These are phyloP conservation scores for Paradoxurus hermaphroditus DNA, from an alignment of 2,113 vertebrate species.

Conservation along the genomic window DNA sequence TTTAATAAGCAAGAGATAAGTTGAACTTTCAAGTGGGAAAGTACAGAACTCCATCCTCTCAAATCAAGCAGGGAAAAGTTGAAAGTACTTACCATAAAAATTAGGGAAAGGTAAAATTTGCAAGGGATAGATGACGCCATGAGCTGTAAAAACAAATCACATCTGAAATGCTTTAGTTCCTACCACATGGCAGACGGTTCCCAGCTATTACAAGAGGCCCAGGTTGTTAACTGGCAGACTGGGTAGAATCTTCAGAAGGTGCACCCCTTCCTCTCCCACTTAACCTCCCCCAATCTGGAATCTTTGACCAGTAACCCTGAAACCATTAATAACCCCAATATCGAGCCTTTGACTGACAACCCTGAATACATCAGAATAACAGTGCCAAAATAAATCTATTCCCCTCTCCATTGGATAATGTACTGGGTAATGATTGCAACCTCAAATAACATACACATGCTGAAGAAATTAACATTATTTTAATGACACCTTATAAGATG, in stretches of 20 bases:
- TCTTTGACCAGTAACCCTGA: background rate
- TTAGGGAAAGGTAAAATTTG: conserved; percentile 6
- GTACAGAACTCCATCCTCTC: background rate
- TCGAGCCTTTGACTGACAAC: background rate
- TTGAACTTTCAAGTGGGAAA: background rate
- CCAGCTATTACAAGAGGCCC: background rate
- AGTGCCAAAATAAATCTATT: background rate
- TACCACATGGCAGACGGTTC: background rate
- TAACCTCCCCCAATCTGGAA: background rate
- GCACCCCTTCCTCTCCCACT: background rate
- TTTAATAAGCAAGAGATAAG: conserved; percentile 52
- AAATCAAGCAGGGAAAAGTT: conserved; percentile 10
- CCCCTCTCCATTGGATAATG: background rate
- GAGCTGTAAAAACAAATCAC: conserved; percentile 30
- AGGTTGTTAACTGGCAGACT: background rate
- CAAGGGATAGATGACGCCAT: background rate
- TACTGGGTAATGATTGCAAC: conserved; percentile 5
- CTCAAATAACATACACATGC: background rate
- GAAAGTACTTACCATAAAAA: conserved; percentile 5
- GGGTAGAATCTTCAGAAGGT: background rate
- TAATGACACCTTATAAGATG: background rate
- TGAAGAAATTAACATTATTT: background rate
- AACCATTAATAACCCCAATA: background rate
- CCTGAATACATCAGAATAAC: background rate
- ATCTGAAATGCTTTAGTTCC: background rate